phyloP scores from a whole-genome alignment of 2,797 vertebrate genomes.

The Bradypodion pumilum region DNA sequence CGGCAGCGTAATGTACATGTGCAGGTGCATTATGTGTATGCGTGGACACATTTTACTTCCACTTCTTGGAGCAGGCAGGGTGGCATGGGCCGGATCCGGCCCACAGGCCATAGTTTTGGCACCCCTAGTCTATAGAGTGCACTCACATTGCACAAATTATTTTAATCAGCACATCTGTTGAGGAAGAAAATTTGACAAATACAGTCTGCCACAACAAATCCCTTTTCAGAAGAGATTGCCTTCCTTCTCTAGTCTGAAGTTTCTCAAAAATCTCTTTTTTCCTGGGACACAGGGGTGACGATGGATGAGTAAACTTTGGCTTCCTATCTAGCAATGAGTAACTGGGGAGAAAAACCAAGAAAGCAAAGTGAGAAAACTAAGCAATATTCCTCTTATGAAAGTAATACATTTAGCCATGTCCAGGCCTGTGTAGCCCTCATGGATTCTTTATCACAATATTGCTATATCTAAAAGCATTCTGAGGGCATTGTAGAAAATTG shows the following conservation, averaged over 20 bases:
- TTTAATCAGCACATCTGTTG: constrained; percentile 48
- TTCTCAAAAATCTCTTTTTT: constrained; percentile 38
- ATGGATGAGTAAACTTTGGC: constrained; percentile 39
- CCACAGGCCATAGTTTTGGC: too few species aligned
- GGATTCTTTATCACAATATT: constrained; percentile 36
- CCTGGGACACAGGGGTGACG: constrained; percentile 14
- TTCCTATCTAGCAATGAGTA: constrained; percentile 43
- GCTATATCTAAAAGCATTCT: constrained; percentile 28
- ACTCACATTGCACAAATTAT: constrained; percentile 33
- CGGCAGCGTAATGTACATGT: too few species aligned
- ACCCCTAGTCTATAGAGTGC: background rate
- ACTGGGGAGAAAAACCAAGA: constrained; percentile 30
- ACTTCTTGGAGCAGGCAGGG: too few species aligned
- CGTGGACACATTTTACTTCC: too few species aligned
- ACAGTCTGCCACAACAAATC: constrained; percentile 19
- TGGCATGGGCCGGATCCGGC: too few species aligned
- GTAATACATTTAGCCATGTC: constrained; percentile 47
- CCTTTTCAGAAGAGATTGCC: constrained; percentile 45
- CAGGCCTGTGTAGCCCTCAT: constrained; percentile 26
- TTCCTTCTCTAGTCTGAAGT: constrained; percentile 44
- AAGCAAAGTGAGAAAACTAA: constrained; percentile 53
- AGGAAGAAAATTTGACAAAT: constrained; percentile 54
- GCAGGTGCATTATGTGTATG: too few species aligned
- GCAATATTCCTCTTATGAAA: constrained; percentile 58
- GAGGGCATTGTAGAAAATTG: constrained; percentile 22